A percentile compares a stretch with the other conserved stretches of the same genome.
phyloP scores from a whole-genome alignment of 2,797 vertebrate genomes.

The Australoheros facetus region DNA sequence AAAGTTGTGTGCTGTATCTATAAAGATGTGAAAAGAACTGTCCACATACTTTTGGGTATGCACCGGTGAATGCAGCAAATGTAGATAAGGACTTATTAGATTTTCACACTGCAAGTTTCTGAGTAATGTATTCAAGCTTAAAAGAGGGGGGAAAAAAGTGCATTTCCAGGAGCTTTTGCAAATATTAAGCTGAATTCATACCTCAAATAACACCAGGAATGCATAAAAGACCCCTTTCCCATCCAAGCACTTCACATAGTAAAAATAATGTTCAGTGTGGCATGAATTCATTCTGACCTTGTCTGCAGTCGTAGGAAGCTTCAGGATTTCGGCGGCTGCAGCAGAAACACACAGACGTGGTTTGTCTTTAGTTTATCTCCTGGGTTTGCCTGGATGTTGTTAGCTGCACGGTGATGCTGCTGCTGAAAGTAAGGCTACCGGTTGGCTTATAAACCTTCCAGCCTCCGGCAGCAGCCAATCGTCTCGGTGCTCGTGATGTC shows the following conservation, averaged over 20 bases:
- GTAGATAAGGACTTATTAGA: background rate
- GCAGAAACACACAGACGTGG: conserved; percentile 24
- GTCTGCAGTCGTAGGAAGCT: conserved; percentile 33
- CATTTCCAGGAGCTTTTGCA: background rate
- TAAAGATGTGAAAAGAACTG: background rate
- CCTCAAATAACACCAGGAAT: background rate
- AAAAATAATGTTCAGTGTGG: background rate
- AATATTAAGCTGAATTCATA: background rate
- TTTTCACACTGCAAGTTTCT: background rate
- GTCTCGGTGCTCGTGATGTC: conserved; percentile 70
- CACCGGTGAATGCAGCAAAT: background rate
- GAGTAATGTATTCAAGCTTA: background rate
- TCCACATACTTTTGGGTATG: background rate
- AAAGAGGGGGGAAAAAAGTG: conserved; percentile 4
- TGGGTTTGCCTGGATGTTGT: conserved; percentile 48
- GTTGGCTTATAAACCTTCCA: conserved; percentile 79
- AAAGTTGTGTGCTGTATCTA: background rate
- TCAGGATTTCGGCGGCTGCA: conserved; percentile 29
- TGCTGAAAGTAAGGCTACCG: conserved; percentile 40
- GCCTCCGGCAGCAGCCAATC: conserved; percentile 74
- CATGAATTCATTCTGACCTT: conserved; percentile 57
- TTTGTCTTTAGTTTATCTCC: conserved; percentile 57
- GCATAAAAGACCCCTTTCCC: background rate
- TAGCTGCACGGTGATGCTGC: conserved; percentile 65
- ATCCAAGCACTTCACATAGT: background rate